phyloP scores from a whole-genome alignment of 2,113 vertebrate genomes.

The Trichomycterus rosablanca region DNA sequence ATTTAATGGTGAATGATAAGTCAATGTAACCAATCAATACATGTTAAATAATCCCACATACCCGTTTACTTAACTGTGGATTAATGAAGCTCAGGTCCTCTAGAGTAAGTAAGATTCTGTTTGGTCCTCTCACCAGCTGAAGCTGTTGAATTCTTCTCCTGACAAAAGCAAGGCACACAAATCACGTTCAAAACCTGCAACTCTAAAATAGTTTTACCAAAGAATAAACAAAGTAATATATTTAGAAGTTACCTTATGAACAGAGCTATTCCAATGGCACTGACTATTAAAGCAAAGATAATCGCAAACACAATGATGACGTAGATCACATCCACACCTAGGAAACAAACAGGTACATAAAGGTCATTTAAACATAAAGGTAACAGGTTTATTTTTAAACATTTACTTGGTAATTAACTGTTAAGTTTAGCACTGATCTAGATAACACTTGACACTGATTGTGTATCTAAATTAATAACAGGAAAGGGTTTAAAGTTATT shows the following conservation, averaged over 20 bases:
- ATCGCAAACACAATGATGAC: conserved; percentile 66
- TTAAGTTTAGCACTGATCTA: no score
- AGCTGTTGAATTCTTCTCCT: conserved; percentile 79
- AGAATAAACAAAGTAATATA: neutral
- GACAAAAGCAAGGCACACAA: conserved; percentile 26
- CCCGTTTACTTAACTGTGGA: conserved; percentile 79
- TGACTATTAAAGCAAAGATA: conserved; percentile 62
- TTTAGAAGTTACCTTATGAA: conserved; percentile 73
- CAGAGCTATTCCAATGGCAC: conserved; percentile 62
- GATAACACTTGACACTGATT: no score
- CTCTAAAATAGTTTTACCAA: neutral
- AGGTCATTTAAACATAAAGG: no score
- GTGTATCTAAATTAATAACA: no score
- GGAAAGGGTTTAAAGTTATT: no score
- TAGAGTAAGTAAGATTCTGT: conserved; percentile 78
- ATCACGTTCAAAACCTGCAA: neutral
- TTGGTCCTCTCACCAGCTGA: conserved; percentile 80
- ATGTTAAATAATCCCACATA: conserved; percentile 40
- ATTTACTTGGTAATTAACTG: no score
- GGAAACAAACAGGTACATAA: conserved; percentile 23
- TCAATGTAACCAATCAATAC: neutral
- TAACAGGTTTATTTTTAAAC: no score
- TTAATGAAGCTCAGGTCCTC: conserved; percentile 85
- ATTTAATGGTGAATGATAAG: neutral
- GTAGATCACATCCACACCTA: conserved; percentile 71